phyloP scores from a whole-genome alignment of 2,888 invertebrate genomes.

The Tetropium fuscum region DNA sequence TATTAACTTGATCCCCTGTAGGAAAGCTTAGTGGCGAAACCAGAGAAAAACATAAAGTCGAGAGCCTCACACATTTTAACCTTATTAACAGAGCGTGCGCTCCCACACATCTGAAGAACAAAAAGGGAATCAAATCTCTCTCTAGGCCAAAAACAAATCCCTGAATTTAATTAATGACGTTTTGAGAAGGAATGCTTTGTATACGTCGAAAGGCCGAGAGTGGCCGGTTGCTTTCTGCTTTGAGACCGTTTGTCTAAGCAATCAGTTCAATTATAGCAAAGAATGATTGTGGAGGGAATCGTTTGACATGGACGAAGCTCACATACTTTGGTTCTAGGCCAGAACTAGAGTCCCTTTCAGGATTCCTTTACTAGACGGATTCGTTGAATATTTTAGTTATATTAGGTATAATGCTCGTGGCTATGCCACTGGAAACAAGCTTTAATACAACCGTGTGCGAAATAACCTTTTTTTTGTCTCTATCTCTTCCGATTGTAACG shows the following conservation, averaged over 20 bases:
- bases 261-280: constrained; percentile 65
- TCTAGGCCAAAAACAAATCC: constrained; percentile 64
- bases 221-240: constrained; percentile 54
- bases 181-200: constrained; percentile 65
- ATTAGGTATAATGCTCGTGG: neutral
- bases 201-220: constrained; percentile 49
- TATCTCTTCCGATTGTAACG: no score
- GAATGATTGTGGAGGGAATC: constrained; percentile 59
- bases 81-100: constrained; percentile 56
- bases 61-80: constrained; percentile 45
- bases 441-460: no score
- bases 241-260: constrained; percentile 65
- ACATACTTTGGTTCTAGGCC: constrained; percentile 48
- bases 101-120: constrained; percentile 53
- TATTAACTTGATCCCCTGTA: constrained; percentile 32
- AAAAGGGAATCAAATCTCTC: constrained; percentile 64
- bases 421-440: neutral
- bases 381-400: constrained; percentile 26
- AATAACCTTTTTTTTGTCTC: no score
- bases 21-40: constrained; percentile 50
- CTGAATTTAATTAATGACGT: constrained; percentile 66
- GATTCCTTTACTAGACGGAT: constrained; percentile 23
- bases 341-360: constrained; percentile 14
- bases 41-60: constrained; percentile 55
- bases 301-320: constrained; percentile 58